Conservation (phyloP, 2,797 vertebrate genomes). For the Alcedo atthis region DNA sequence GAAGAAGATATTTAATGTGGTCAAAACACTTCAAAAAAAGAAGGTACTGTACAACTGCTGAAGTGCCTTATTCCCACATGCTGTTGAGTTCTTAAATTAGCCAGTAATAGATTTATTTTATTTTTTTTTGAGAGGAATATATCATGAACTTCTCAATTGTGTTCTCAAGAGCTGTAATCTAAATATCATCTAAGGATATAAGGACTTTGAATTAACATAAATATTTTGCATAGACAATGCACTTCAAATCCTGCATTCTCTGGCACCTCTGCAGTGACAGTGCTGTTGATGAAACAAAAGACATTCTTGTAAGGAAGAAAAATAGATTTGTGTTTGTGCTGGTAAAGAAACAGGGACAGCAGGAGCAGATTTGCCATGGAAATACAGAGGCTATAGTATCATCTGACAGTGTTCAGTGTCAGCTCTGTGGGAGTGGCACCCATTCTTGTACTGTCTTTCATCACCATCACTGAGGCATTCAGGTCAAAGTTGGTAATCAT, state of each 20-base stretch:
- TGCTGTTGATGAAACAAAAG: not conserved
- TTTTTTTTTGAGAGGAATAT: too few relatives aligned
- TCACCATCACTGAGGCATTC: not conserved
- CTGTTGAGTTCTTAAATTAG: not conserved
- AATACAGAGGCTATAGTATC: not conserved
- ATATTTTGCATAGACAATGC: not conserved
- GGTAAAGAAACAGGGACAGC: not conserved
- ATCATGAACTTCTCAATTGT: not conserved
- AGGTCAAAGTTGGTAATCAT: not conserved
- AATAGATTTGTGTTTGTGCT: not conserved
- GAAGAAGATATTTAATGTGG: not conserved
- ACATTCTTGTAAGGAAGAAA: not conserved
- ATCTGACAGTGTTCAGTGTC: not conserved
- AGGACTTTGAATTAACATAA: not conserved
- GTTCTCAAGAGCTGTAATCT: not conserved
- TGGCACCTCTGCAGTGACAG: not conserved
- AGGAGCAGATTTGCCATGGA: not conserved
- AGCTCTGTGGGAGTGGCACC: not conserved
- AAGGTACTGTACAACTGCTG: not conserved
- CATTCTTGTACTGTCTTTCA: not conserved
- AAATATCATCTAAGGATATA: not conserved
- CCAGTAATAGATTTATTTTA: not conserved
- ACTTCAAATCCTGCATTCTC: not conserved
- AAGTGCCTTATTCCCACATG: not conserved
- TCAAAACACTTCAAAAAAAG: not conserved